Evolutionary conservation across 2,113 vertebrate genomes (phyloP).

Genomic region (Cebus imitator): DNA sequence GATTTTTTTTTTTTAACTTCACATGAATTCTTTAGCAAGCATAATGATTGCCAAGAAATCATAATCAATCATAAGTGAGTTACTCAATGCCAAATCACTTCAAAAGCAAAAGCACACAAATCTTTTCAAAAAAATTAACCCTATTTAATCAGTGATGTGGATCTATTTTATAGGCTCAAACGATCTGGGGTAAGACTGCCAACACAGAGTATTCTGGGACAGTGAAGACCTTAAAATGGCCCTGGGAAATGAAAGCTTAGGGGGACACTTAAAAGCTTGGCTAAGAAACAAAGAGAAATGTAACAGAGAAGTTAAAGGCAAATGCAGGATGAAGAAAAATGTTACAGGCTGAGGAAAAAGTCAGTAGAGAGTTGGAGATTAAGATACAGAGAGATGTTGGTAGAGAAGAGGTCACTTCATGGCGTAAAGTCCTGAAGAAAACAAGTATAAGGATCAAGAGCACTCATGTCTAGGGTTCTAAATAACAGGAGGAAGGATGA

Average conservation of each 20-base stretch:
- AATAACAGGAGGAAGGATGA: not conserved
- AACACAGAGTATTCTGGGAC: not conserved
- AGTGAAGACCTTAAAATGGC: not conserved
- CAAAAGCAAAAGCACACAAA: constrained; percentile 25
- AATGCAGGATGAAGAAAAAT: not conserved
- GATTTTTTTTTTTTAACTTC: not conserved
- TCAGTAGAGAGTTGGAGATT: not conserved
- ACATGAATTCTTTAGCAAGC: constrained; percentile 33
- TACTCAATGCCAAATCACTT: constrained; percentile 8
- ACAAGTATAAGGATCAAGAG: not conserved
- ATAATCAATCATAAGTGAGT: not conserved
- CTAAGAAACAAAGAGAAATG: not conserved
- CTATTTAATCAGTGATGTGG: not conserved
- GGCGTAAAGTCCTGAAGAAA: not conserved
- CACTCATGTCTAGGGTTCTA: not conserved
- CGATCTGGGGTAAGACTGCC: not conserved
- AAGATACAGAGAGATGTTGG: not conserved
- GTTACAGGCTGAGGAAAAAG: not conserved
- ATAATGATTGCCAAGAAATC: constrained; percentile 21
- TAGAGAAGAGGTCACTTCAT: not conserved
- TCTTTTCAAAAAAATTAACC: not conserved
- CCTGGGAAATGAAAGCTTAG: not conserved
- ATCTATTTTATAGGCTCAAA: not conserved
- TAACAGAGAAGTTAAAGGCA: not conserved
- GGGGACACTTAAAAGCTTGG: not conserved